Evolutionary conservation across 2,888 invertebrate genomes (phyloP), one percentile per base, ranked within the genome.

Genomic region (Tupiocoris notatus): DNA sequence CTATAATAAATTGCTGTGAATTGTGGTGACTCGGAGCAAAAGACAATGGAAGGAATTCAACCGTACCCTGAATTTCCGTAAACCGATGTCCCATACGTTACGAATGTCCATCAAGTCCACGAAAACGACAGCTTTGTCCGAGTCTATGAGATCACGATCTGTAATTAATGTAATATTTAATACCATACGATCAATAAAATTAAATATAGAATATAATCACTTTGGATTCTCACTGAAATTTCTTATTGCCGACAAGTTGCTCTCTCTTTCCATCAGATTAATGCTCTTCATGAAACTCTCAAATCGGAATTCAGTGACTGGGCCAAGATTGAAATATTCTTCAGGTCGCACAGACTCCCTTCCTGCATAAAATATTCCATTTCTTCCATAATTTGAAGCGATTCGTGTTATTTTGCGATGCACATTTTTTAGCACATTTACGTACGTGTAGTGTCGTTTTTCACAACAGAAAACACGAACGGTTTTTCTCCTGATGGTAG

Each of bases 181-280:
- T n/a, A n/a, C n/a, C n/a, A n/a, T n/a, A n/a, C n/a, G n/a, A n/a
- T 39, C 39, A 39, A 7, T 39, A 12, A 39, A 39, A 39, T n/a
- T n/a, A n/a, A 39, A 39, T 12, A 39, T 39, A 39, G 39, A 39
- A 39, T 39, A n/a, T n/a, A n/a, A n/a, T n/a, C n/a, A n/a, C n/a
- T n/a, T n/a, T n/a, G n/a, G n/a, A n/a, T n/a, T n/a, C 68, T 68
- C 23, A 68, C 68, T 58, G 68, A 22, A 68, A 22, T 68, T 68
- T 12, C 6, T 57, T 1, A 68, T 20, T 57, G 68, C 58, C n/a
- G 68, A 68, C 23, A 68, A 2, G 21, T 68, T 68, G 58, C 68
- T 68, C 24, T 68, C 21, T n/a, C 68, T 68, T n/a, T 68, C 68
- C 12, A 68, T 20, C 7, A 68, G 68, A 6, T 21, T n/a, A 1